Conservation (phyloP, 2,113 vertebrate genomes). For the Eurystomus gularis region DNA sequence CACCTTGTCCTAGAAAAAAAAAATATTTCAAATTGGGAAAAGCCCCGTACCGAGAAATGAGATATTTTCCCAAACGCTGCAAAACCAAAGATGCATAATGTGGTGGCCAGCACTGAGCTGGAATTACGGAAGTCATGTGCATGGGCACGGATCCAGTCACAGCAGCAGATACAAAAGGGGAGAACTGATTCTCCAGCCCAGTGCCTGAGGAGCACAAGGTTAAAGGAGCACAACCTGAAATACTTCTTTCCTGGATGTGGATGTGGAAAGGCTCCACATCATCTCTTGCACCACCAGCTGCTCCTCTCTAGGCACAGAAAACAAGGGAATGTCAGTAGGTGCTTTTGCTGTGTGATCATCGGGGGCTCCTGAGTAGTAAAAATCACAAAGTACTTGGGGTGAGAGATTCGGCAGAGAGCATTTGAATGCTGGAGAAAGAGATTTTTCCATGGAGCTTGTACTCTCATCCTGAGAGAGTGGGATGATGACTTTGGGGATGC, state of each 20-base stretch:
- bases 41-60: background rate
- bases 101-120: background rate
- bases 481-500: background rate
- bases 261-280: background rate
- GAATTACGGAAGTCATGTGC: background rate
- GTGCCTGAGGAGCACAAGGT: background rate
- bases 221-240: background rate
- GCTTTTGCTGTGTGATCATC: background rate
- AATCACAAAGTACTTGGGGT: background rate
- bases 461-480: background rate
- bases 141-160: background rate
- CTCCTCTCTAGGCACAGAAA: background rate
- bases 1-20: background rate
- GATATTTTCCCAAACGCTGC: background rate
- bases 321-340: background rate
- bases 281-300: background rate
- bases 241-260: background rate
- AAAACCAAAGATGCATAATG: background rate
- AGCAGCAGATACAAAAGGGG: background rate
- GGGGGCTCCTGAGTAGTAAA: background rate
- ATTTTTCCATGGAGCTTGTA: background rate
- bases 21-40: background rate
- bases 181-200: background rate
- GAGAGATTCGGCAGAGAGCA: background rate
- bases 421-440: background rate